phyloP scores from a whole-genome alignment of 2,113 vertebrate species.

The Scalopus aquaticus region DNA sequence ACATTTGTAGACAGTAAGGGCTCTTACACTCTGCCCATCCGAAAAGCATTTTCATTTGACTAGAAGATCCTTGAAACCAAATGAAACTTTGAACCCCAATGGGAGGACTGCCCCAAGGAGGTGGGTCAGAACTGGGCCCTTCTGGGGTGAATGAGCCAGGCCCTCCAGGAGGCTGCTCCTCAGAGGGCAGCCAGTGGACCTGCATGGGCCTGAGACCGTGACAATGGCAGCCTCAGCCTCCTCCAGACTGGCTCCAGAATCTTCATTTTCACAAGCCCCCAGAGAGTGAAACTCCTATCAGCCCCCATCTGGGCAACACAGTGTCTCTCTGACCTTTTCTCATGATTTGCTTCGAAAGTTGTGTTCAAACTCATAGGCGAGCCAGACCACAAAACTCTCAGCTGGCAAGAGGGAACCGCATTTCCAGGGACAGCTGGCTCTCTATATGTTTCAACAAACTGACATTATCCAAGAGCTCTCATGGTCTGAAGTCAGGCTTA shows the following conservation, averaged over 20 bases:
- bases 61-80: neutral
- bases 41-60: neutral
- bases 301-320: neutral
- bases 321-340: constrained; percentile 34
- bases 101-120: neutral
- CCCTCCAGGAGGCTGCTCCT: neutral
- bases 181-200: neutral
- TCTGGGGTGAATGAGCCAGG: neutral
- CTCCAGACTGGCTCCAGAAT: too few species aligned
- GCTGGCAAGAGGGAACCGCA: constrained; percentile 66
- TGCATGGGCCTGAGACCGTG: too few species aligned
- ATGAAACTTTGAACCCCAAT: neutral
- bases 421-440: constrained; percentile 73
- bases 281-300: neutral
- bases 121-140: neutral
- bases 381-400: constrained; percentile 71
- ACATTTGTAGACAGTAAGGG: neutral
- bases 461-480: constrained; percentile 68
- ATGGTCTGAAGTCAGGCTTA: constrained; percentile 67
- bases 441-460: constrained; percentile 69
- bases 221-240: neutral
- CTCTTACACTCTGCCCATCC: neutral
- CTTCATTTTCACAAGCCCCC: neutral
- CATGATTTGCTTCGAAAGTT: constrained; percentile 49
- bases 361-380: neutral